Evolutionary conservation across 2,113 vertebrate species (phyloP).

Genomic region (Gallinago media): DNA sequence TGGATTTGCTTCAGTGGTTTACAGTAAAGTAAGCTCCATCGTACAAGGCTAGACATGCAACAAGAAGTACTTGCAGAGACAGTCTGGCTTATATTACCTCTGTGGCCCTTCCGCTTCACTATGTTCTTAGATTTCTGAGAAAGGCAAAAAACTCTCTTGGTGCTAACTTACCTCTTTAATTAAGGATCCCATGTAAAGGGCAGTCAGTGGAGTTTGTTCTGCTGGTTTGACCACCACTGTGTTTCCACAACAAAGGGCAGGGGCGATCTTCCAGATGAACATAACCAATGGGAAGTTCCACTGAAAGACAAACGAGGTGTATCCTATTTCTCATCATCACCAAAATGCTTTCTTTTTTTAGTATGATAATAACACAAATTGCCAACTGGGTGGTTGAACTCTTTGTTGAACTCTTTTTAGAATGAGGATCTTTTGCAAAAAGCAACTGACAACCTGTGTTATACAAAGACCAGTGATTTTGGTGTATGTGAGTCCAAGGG

Average conservation of each 20-base stretch:
- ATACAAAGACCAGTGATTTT: neutral
- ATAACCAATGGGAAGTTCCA: conserved; percentile 92
- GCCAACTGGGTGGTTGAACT: neutral
- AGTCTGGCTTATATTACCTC: neutral
- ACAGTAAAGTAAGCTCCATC: neutral
- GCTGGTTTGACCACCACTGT: conserved; percentile 89
- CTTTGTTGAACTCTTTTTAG: neutral
- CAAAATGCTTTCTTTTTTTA: neutral
- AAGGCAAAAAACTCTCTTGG: neutral
- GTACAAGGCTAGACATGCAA: conserved; percentile 12
- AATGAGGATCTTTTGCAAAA: neutral
- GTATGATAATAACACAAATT: neutral
- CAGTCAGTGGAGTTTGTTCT: conserved; percentile 88
- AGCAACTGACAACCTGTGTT: neutral
- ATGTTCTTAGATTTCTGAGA: neutral
- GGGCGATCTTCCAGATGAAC: conserved; percentile 88
- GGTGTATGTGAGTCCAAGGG: neutral
- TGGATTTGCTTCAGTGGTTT: conserved; percentile 14
- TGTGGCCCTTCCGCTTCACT: neutral
- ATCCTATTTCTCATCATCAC: neutral
- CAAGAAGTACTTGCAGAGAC: neutral
- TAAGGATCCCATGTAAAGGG: conserved; percentile 87
- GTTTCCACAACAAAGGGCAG: conserved; percentile 89
- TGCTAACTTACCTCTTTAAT: conserved; percentile 85
- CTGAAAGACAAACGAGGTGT: conserved; percentile 63